phyloP scores from a whole-genome alignment of 2,888 invertebrate species.

The Cheilosia urbana region DNA sequence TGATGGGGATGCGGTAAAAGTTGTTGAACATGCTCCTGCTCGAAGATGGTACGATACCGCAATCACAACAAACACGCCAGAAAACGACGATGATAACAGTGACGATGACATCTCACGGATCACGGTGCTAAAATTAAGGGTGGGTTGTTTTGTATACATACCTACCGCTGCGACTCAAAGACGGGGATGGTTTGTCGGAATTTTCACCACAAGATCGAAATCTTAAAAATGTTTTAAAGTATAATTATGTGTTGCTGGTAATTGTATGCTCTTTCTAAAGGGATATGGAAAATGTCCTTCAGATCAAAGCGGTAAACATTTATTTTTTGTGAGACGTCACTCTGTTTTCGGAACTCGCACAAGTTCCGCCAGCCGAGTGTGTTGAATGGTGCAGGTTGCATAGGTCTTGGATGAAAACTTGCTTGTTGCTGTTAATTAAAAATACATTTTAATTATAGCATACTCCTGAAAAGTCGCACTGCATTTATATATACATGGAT shows the following conservation, averaged over 20 bases:
- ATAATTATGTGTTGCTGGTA: slow-evolving; percentile 17
- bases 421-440: too few relatives aligned
- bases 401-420: too few relatives aligned
- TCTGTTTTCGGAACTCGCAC: background rate
- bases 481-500: too few relatives aligned
- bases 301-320: slow-evolving; percentile 15
- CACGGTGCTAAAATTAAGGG: background rate
- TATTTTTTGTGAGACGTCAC: background rate
- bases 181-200: slow-evolving; percentile 13
- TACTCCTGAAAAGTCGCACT: too few relatives aligned
- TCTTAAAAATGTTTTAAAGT: slow-evolving; percentile 24
- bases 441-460: too few relatives aligned
- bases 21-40: slow-evolving; percentile 23
- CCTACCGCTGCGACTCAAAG: slow-evolving; percentile 15
- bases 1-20: background rate
- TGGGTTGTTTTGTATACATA: slow-evolving; percentile 25
- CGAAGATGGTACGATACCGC: slow-evolving; percentile 37
- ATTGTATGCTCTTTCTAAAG: slow-evolving; percentile 7
- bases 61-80: slow-evolving; percentile 33
- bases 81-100: slow-evolving; percentile 20
- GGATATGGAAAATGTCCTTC: slow-evolving; percentile 5
- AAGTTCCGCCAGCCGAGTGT: too few relatives aligned
- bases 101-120: slow-evolving; percentile 25
- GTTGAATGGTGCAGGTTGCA: too few relatives aligned
- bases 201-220: slow-evolving; percentile 39